Base-by-base conservation (phyloP, 2,113 vertebrate genomes). In the Channa argus region DNA sequence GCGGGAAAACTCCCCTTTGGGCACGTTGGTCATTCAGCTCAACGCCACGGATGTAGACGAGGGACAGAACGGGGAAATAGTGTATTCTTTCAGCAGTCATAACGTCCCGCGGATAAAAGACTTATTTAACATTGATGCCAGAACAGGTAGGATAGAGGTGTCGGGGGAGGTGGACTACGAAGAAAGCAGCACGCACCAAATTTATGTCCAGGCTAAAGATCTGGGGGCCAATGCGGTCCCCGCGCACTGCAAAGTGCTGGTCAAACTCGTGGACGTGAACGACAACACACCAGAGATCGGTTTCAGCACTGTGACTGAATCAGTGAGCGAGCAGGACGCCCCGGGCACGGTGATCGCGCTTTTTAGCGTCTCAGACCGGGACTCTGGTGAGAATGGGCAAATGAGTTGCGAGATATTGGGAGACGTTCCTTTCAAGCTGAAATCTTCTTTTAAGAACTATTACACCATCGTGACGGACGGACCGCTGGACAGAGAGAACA, bases 211-310 rank as follows among this genome's bases (percentile, higher is more conserved):
- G 87, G 97, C 97, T 63, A 97, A 97, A 82, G 97, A 99, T 85
- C 91, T 98, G 89, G 98, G 98, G 47, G 96, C 97, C 2, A 98
- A 99, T 67, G 97, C 97, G 0, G 98, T 99, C 62, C 97, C 98
- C 0, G 97, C 98, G 10, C 97, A 99, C 91, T 99, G 98, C 91
- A 99, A 99, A 88, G 97, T 99, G 89, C 88, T 98, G 37, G 97
- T 99, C 53, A 95, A 97, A 71, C 96, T 99, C 56, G 86, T 96
- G 87, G 98, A 99, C 85, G 95, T 96, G 33, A 99, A 99, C 80
- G 98, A 99, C 93, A 99, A 99, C 91, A 95, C 97, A 0, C 98
- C 98, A 0, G 97, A 98, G 93, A 98, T 99, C 89, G 96, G 95
- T 74, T 99, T 99, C 94, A 98, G 97, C 91, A 99, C 98, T 0